phyloP scores from a whole-genome alignment of 2,797 vertebrate species.

The Acanthurus tractus region DNA sequence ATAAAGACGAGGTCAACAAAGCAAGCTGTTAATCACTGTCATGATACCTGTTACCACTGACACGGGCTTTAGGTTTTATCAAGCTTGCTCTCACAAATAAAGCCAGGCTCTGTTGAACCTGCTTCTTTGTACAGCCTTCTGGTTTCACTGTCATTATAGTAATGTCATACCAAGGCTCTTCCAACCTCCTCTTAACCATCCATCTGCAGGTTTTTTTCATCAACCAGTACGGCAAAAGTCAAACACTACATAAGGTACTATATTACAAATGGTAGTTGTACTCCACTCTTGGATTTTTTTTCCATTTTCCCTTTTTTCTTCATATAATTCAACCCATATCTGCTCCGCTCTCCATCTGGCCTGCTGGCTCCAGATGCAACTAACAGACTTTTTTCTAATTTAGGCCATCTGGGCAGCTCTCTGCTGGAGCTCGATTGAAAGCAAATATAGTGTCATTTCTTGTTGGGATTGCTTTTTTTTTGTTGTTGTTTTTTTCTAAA shows the following conservation, averaged over 20 bases:
- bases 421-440: conserved; percentile 73
- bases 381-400: conserved; percentile 76
- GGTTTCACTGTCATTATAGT: background rate
- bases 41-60: no score
- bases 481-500: conserved; percentile 33
- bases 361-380: conserved; percentile 83
- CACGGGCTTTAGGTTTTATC: no score
- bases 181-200: background rate
- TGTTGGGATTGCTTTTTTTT: conserved; percentile 59
- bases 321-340: conserved; percentile 72
- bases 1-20: no score
- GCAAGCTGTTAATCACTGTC: no score
- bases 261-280: conserved; percentile 55
- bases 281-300: conserved; percentile 47
- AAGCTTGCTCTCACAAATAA: no score
- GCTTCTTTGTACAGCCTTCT: no score
- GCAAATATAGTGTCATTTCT: conserved; percentile 76
- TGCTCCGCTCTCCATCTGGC: conserved; percentile 81
- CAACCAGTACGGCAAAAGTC: conserved; percentile 27
- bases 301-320: conserved; percentile 33
- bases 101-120: no score
- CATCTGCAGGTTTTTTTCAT: conserved; percentile 34
- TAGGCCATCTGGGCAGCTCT: conserved; percentile 79
- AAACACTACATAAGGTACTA: conserved; percentile 24
- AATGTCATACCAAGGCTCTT: background rate